Base-by-base conservation (phyloP, 2,888 invertebrate genomes). In the Cryptophagus acutangulus region DNA sequence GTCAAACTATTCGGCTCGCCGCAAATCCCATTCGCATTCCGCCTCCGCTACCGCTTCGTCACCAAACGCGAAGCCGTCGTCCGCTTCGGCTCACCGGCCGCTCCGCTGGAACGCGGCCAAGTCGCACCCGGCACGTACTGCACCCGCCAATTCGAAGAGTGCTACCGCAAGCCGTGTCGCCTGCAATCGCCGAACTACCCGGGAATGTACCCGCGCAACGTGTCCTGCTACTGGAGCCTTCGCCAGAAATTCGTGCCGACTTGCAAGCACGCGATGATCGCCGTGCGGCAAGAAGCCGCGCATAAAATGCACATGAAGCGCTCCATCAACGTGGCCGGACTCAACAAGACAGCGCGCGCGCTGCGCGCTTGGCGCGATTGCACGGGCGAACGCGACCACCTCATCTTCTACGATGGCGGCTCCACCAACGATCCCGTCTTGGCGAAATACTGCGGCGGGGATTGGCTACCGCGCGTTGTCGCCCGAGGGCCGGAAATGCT, bases 101-200 rank as follows among this genome's bases (percentile, higher is more conserved):
- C 85, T 36, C 86, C 87, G 2, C 73, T 89, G 51, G 89, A 90
- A 71, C 74, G 90, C 43, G 92, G 91, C 38, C 81, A 84, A 44
- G 85, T 87, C 36, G 87, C 90, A 1, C 89, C 48, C 2, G 69
- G 69, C 8, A 70, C 70, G 0, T 70, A 70, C 51, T 70, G 70
- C 84, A 90, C 75, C 82, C 87, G 74, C 81, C 89, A 63, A 75
- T 90, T 59, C 82, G 89, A 65, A 83, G 88, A 71, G 82, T 91
- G 74, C 82, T 90, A 71, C 85, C 88, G 71, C 47, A 87, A 87
- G 63, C 82, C 84, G 44, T 91, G 92, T 65, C 81, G 87, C 36
- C 74, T 91, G 49, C 91, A 91, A 71, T 88, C 87, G 52, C 91
- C 92, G 36, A 91, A 91, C 71, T 92, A 89, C 66, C 91, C 91